Evolutionary conservation across 2,113 vertebrate genomes (phyloP).

Genomic region (Psephotus haematonotus): DNA sequence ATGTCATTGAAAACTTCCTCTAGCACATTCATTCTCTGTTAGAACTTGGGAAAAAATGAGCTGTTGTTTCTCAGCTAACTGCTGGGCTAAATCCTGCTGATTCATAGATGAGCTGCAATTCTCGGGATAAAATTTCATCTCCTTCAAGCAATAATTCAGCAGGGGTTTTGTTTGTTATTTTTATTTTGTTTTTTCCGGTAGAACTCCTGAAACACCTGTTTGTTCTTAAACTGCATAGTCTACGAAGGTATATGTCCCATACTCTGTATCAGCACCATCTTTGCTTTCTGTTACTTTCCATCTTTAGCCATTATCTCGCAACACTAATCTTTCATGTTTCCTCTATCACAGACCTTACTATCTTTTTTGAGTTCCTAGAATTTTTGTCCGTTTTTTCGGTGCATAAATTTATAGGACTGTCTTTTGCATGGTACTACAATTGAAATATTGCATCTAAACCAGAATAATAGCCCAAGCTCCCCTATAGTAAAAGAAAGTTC

Average conservation of each 20-base stretch:
- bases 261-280: background rate
- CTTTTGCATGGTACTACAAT: background rate
- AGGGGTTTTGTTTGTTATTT: background rate
- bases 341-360: background rate
- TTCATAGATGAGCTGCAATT: background rate
- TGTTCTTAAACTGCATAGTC: background rate
- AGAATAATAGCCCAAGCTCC: background rate
- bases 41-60: background rate
- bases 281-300: background rate
- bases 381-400: background rate
- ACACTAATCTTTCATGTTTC: background rate
- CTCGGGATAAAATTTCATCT: background rate
- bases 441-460: accelerated
- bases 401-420: background rate
- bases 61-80: background rate
- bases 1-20: background rate
- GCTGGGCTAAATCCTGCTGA: background rate
- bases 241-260: background rate
- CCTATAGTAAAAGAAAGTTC: background rate
- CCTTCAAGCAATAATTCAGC: background rate
- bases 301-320: background rate
- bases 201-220: background rate
- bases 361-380: background rate
- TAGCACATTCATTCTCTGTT: background rate
- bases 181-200: background rate